Evolutionary conservation across 35 echinoderm and acorn worm genomes (phyloP).

Genomic region (Stichopus chloronotus): DNA sequence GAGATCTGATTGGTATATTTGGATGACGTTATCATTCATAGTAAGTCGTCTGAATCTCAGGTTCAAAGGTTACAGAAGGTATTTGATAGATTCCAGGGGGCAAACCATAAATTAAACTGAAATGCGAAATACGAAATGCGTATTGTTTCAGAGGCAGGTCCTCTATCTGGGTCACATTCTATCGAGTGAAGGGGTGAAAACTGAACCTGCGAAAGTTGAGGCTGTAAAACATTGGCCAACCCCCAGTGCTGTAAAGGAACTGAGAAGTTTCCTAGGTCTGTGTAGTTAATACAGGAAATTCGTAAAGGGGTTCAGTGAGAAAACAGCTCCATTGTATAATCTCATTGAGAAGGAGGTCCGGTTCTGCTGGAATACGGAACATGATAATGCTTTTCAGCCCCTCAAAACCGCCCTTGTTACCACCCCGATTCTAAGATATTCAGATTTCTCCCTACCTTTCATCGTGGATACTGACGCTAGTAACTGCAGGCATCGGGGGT

Average conservation of each 20-base stretch:
- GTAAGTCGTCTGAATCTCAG: slow-evolving; percentile 43
- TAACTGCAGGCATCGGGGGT: background rate
- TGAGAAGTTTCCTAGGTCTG: too few relatives aligned
- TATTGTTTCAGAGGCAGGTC: background rate
- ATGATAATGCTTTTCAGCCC: background rate
- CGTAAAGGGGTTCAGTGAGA: too few relatives aligned
- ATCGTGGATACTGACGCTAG: slow-evolving; percentile 69
- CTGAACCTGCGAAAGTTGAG: too few relatives aligned
- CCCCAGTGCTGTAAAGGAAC: too few relatives aligned
- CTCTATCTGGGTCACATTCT: background rate
- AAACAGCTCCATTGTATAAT: too few relatives aligned
- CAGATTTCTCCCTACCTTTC: background rate
- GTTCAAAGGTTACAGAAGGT: slow-evolving; percentile 23
- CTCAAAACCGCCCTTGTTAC: background rate
- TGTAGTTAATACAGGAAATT: too few relatives aligned
- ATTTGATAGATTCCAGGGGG: slow-evolving; percentile 10
- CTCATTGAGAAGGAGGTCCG: too few relatives aligned
- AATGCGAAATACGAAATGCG: slow-evolving; percentile 30
- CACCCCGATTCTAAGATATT: background rate
- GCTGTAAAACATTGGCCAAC: too few relatives aligned
- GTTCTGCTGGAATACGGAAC: background rate
- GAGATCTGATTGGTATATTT: slow-evolving; percentile 61
- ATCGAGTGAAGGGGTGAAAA: background rate
- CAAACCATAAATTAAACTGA: slow-evolving; percentile 40
- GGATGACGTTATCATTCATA: slow-evolving; percentile 68